These are phyloP conservation scores for Coreoperca whiteheadi DNA, from an alignment of 2,113 vertebrate genomes.

Conservation along the genomic window DNA sequence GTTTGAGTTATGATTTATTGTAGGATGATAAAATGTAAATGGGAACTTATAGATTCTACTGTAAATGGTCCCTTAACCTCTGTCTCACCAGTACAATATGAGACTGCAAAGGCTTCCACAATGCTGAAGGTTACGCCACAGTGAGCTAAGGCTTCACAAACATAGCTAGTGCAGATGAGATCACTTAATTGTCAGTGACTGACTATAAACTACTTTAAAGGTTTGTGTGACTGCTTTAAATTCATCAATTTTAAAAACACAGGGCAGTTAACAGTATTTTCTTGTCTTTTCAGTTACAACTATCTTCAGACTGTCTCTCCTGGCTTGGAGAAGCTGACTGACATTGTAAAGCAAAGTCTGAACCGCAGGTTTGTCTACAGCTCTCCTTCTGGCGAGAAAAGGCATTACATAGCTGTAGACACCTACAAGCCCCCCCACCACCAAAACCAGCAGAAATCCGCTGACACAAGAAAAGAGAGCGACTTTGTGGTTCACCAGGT, in stretches of 20 bases:
- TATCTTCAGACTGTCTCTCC: slow-evolving; percentile 86
- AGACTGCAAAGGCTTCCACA: background rate
- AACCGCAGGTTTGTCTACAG: slow-evolving; percentile 87
- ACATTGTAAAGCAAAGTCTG: slow-evolving; percentile 90
- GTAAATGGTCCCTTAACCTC: background rate
- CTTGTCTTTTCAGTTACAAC: slow-evolving; percentile 87
- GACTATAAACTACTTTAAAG: background rate
- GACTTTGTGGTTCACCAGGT: slow-evolving; percentile 94
- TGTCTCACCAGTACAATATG: slow-evolving; percentile 23
- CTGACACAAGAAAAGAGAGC: slow-evolving; percentile 76
- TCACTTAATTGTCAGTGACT: background rate
- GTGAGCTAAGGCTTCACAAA: background rate
- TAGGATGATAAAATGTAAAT: slow-evolving; percentile 17
- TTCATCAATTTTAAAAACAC: background rate
- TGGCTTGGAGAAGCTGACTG: slow-evolving; percentile 90
- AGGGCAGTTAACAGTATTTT: background rate
- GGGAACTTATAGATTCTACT: slow-evolving; percentile 20
- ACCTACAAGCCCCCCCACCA: slow-evolving; percentile 80
- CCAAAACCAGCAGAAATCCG: slow-evolving; percentile 77
- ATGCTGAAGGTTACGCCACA: slow-evolving; percentile 14
- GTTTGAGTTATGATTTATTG: slow-evolving; percentile 14
- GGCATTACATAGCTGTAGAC: slow-evolving; percentile 86
- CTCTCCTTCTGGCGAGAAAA: slow-evolving; percentile 82
- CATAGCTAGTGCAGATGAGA: slow-evolving; percentile 19
- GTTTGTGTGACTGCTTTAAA: background rate